Percentiles rank a stretch among this genome's conserved stretches.
Conservation (phyloP, 1,140 invertebrate genomes). For the Zaprionus inermis region DNA sequence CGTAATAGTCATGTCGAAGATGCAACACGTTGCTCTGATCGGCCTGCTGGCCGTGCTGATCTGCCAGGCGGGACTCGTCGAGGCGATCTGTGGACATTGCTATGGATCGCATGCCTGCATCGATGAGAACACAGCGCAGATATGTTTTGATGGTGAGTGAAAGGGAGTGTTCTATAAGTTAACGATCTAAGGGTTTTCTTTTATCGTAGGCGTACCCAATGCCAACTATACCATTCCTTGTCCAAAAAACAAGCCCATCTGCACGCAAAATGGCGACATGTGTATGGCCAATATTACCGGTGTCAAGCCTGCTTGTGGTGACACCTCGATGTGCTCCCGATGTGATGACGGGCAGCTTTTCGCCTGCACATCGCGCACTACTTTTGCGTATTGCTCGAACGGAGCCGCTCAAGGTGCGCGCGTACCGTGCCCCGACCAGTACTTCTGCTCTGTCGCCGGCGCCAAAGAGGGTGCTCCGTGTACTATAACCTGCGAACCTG, state of each 20-base stretch:
- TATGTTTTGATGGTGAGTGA: slow-evolving; percentile 60
- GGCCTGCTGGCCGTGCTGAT: slow-evolving; percentile 31
- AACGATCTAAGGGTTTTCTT: background rate
- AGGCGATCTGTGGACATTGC: slow-evolving; percentile 56
- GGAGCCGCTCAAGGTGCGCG: background rate
- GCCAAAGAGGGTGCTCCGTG: slow-evolving; percentile 40
- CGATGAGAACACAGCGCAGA: slow-evolving; percentile 41
- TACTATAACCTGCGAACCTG: slow-evolving; percentile 20
- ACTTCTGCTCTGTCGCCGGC: slow-evolving; percentile 32
- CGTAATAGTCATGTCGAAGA: slow-evolving; percentile 48
- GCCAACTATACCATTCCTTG: slow-evolving; percentile 26
- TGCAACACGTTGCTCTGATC: slow-evolving; percentile 26
- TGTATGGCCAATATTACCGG: slow-evolving; percentile 24
- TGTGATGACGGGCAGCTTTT: slow-evolving; percentile 33
- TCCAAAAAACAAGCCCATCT: slow-evolving; percentile 41
- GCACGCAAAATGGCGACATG: slow-evolving; percentile 32
- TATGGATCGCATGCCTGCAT: slow-evolving; percentile 51
- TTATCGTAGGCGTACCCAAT: slow-evolving; percentile 37
- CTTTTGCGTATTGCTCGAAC: slow-evolving; percentile 41
- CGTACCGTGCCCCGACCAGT: slow-evolving; percentile 10
- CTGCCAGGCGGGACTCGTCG: slow-evolving; percentile 14
- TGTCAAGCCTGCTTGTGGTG: slow-evolving; percentile 41
- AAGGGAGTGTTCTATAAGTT: background rate
- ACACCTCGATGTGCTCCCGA: slow-evolving; percentile 42
- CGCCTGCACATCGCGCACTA: slow-evolving; percentile 63